A percentile compares a stretch with the other conserved stretches of the same genome.
Evolutionary conservation across 1,140 invertebrate genomes (phyloP).

Genomic region (Bathynomus jamesi): DNA sequence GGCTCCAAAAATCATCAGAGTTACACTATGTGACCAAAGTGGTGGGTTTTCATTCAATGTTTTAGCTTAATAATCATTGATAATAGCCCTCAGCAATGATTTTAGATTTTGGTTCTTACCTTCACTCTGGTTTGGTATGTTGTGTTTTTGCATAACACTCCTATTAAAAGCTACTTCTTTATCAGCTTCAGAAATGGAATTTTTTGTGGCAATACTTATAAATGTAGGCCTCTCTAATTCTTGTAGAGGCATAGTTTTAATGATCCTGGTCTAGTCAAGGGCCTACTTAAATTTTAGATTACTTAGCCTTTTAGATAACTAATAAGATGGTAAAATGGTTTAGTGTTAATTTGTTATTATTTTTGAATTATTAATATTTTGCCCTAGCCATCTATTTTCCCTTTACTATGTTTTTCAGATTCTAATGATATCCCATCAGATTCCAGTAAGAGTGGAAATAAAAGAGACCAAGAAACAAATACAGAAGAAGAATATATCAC

Average conservation of each 20-base stretch:
- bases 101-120: neutral
- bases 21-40: neutral
- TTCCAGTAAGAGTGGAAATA: neutral
- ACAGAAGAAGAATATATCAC: neutral
- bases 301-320: too few species aligned
- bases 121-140: neutral
- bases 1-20: neutral
- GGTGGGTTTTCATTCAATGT: neutral
- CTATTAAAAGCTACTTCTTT: neutral
- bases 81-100: neutral
- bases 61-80: too few species aligned
- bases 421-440: neutral
- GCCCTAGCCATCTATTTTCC: too few species aligned
- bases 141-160: neutral
- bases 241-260: too few species aligned
- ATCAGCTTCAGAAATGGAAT: neutral
- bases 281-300: too few species aligned
- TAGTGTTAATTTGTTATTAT: too few species aligned
- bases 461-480: neutral
- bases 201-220: too few species aligned
- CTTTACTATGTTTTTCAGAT: neutral
- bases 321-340: too few species aligned
- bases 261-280: too few species aligned
- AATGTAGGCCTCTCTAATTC: too few species aligned
- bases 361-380: too few species aligned